These are phyloP conservation scores for Enoplolaimus lenunculus DNA, from an alignment of 2,888 invertebrate species.

Conservation along the genomic window DNA sequence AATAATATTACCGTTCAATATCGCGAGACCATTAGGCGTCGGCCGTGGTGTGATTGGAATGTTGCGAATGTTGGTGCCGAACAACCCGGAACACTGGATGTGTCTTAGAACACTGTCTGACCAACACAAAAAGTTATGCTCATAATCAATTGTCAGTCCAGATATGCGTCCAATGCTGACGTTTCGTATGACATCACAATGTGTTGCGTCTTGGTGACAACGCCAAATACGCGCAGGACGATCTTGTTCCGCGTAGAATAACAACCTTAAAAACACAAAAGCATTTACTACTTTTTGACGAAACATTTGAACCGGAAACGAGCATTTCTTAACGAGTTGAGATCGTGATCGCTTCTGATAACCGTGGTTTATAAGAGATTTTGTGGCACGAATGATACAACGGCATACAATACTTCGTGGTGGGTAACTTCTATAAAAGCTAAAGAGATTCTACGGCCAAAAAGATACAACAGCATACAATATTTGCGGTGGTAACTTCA, in stretches of 20 bases:
- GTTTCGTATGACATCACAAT: conserved; percentile 69
- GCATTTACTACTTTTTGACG: too few relatives aligned
- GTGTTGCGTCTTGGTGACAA: conserved; percentile 74
- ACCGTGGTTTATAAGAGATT: too few relatives aligned
- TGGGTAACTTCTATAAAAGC: too few relatives aligned
- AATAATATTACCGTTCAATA: conserved; percentile 48
- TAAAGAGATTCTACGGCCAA: too few relatives aligned
- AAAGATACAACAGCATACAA: too few relatives aligned
- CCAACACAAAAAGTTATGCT: conserved; percentile 42
- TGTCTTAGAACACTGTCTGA: conserved; percentile 50
- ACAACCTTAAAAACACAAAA: too few relatives aligned
- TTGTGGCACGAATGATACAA: too few relatives aligned
- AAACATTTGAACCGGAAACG: too few relatives aligned
- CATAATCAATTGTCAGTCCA: conserved; percentile 42
- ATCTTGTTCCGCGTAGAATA: conserved; percentile 92
- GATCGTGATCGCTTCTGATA: too few relatives aligned
- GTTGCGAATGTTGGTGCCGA: conserved; percentile 76
- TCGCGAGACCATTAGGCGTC: conserved; percentile 80
- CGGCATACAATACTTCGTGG: too few relatives aligned
- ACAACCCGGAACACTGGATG: conserved; percentile 77
- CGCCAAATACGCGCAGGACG: conserved; percentile 88
- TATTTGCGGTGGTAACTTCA: too few relatives aligned
- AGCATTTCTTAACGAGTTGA: too few relatives aligned
- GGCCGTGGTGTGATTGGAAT: conserved; percentile 68
- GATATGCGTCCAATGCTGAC: conserved; percentile 60